phyloP scores from a whole-genome alignment of 92 coral and sea anemone species.

The Virgularia gustaviana region DNA sequence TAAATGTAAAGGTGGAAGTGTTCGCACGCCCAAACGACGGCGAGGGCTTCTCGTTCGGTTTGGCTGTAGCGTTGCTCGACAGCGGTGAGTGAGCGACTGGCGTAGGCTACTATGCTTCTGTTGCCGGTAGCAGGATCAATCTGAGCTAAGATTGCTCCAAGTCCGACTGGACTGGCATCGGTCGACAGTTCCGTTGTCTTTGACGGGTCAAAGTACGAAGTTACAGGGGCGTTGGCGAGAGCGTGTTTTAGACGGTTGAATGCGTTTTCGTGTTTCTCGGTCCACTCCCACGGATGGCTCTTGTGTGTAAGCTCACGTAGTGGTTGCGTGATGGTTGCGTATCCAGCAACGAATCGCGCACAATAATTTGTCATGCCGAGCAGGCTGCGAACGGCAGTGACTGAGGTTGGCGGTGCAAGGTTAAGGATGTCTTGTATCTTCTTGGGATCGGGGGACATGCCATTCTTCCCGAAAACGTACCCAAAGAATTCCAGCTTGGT shows the following conservation, averaged over 20 bases:
- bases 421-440: background rate
- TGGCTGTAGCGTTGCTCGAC: constrained; percentile 19
- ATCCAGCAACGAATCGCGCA: background rate
- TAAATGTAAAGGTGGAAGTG: constrained; percentile 14
- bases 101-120: background rate
- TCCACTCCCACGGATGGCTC: background rate
- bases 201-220: background rate
- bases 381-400: background rate
- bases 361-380: constrained; percentile 15
- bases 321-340: background rate
- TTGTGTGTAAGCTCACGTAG: background rate
- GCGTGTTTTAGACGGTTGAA: background rate
- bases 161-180: constrained; percentile 1
- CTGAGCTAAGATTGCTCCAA: background rate
- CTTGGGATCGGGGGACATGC: constrained; percentile 10
- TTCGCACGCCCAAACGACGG: background rate
- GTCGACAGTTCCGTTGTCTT: background rate
- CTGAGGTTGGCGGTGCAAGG: background rate
- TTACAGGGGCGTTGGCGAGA: background rate
- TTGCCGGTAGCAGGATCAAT: background rate
- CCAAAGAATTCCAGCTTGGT: background rate
- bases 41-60: constrained; percentile 7
- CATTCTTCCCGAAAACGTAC: constrained; percentile 4
- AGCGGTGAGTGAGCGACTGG: constrained; percentile 20
- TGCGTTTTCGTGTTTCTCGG: no score